Conservation (phyloP, 1,140 invertebrate genomes). For the Nasonia giraulti region DNA sequence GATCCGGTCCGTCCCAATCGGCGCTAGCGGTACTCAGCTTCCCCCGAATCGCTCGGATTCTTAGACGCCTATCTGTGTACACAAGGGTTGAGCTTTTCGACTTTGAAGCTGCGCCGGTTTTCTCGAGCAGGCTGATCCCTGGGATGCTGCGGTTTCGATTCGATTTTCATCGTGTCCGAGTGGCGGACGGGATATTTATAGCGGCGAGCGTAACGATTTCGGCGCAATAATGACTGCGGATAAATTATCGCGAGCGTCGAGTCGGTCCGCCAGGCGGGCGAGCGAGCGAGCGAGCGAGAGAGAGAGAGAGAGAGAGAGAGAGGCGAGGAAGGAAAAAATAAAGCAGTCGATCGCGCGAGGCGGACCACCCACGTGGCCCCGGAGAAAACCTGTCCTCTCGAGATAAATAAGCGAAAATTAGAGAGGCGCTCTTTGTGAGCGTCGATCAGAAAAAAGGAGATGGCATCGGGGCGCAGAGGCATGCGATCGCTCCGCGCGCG, state of each 20-base stretch:
- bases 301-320: no score
- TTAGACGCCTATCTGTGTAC: neutral
- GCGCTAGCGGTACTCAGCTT: neutral
- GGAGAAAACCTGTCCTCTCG: neutral
- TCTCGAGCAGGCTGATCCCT: no score
- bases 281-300: neutral
- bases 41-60: slow-evolving; percentile 43
- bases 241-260: no score
- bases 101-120: neutral
- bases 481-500: no score
- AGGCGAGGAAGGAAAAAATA: neutral
- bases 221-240: no score
- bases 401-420: slow-evolving; percentile 24
- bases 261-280: no score
- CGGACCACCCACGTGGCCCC: slow-evolving; percentile 1
- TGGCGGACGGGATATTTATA: no score
- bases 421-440: neutral
- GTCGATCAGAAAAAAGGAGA: no score
- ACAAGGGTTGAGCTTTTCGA: neutral
- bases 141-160: neutral
- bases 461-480: no score
- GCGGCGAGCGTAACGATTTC: no score
- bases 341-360: neutral
- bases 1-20: neutral
- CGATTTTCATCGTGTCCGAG: no score